phyloP scores from a whole-genome alignment of 2,888 invertebrate species.

The Tethea ocularis region DNA sequence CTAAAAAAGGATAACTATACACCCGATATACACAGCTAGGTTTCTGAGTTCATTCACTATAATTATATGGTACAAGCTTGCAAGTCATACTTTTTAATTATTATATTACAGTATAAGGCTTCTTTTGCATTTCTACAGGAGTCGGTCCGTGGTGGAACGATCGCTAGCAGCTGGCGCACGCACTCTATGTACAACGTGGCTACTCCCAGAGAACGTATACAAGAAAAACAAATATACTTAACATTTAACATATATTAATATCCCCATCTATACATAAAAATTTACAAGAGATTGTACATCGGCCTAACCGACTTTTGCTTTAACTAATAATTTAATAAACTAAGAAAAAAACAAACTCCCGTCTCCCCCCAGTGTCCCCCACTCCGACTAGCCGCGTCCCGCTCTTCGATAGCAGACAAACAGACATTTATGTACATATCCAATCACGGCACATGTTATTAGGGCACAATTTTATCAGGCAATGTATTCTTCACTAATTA shows the following conservation, averaged over 20 bases:
- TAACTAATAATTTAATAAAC: constrained; percentile 67
- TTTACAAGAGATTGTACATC: constrained; percentile 80
- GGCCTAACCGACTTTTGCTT: constrained; percentile 54
- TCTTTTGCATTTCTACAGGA: constrained; percentile 62
- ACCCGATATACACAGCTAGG: constrained; percentile 81
- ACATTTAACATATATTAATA: constrained; percentile 79
- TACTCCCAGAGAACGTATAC: constrained; percentile 46
- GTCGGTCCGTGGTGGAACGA: constrained; percentile 44
- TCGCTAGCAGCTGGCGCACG: constrained; percentile 36
- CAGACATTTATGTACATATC: constrained; percentile 29
- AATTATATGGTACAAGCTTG: constrained; percentile 76
- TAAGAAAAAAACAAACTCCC: constrained; percentile 37
- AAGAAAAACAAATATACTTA: constrained; percentile 66
- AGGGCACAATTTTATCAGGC: constrained; percentile 77
- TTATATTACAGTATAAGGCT: constrained; percentile 78
- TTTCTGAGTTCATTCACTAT: constrained; percentile 69
- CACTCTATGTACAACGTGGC: constrained; percentile 58
- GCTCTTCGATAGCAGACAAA: constrained; percentile 26
- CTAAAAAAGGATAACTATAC: constrained; percentile 77
- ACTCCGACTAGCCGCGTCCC: constrained; percentile 40
- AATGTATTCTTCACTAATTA: constrained; percentile 43
- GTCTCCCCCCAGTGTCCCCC: constrained; percentile 36
- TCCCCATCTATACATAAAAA: constrained; percentile 80
- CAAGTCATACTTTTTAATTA: constrained; percentile 53
- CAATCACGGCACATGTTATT: constrained; percentile 67